phyloP scores from a whole-genome alignment of 2,888 invertebrate species.

The Lymantria dispar region DNA sequence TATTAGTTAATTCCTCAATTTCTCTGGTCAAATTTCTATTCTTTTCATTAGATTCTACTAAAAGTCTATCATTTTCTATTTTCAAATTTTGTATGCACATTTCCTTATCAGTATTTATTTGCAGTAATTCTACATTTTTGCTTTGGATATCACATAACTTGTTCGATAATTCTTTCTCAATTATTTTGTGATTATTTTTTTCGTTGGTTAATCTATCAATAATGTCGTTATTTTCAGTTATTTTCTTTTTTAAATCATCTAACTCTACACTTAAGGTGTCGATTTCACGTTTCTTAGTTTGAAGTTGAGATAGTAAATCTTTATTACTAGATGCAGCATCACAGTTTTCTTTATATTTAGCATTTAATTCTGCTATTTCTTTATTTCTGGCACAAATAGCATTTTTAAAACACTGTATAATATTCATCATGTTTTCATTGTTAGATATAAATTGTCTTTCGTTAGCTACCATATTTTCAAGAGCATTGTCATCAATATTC shows the following conservation, averaged over 20 bases:
- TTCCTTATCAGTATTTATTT: slow-evolving; percentile 29
- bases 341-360: slow-evolving; percentile 14
- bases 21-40: slow-evolving; percentile 32
- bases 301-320: slow-evolving; percentile 32
- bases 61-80: slow-evolving; percentile 36
- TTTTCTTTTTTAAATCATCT: slow-evolving; percentile 31
- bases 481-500: slow-evolving; percentile 40
- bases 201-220: slow-evolving; percentile 44
- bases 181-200: slow-evolving; percentile 31
- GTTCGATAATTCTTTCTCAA: slow-evolving; percentile 37
- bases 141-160: slow-evolving; percentile 35
- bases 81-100: slow-evolving; percentile 32
- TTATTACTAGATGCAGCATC: slow-evolving; percentile 13
- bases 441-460: slow-evolving; percentile 64
- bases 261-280: slow-evolving; percentile 6
- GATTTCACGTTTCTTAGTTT: slow-evolving; percentile 44
- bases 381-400: slow-evolving; percentile 49
- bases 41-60: slow-evolving; percentile 24
- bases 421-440: slow-evolving; percentile 67
- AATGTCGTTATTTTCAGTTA: slow-evolving; percentile 36
- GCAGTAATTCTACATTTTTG: slow-evolving; percentile 31
- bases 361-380: slow-evolving; percentile 54
- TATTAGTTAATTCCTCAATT: slow-evolving; percentile 31
- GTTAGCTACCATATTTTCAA: slow-evolving; percentile 58
- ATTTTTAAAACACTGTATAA: slow-evolving; percentile 57